These are phyloP conservation scores for Pristionchus arcanus DNA, from an alignment of 2,888 invertebrate species.

Conservation along the genomic window DNA sequence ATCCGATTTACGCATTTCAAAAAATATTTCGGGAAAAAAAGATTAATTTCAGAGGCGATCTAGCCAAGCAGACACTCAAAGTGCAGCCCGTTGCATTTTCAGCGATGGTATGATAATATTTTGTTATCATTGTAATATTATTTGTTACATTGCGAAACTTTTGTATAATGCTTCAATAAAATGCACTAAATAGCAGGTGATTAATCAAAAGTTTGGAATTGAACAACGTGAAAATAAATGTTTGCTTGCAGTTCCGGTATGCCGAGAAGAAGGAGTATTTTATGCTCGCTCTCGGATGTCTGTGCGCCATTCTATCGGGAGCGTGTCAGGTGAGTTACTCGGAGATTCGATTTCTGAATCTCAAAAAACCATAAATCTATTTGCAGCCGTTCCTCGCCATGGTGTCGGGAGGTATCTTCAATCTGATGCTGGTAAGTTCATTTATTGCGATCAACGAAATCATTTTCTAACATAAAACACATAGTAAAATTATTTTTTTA, in stretches of 20 bases:
- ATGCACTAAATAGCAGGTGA: too few relatives aligned
- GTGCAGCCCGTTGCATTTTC: constrained; percentile 5
- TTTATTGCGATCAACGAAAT: background rate
- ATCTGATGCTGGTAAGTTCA: constrained; percentile 26
- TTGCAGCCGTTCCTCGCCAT: constrained; percentile 42
- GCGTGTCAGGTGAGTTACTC: background rate
- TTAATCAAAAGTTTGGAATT: too few relatives aligned
- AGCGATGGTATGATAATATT: constrained; percentile 22
- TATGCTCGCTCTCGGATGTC: background rate
- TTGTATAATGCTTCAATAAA: too few relatives aligned
- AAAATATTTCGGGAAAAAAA: background rate
- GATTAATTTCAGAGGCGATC: constrained; percentile 44
- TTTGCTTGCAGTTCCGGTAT: constrained; percentile 26
- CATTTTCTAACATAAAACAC: background rate
- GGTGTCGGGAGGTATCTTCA: constrained; percentile 51
- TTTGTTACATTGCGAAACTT: too few relatives aligned
- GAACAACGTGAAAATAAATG: too few relatives aligned
- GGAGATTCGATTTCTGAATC: background rate
- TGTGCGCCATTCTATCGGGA: constrained; percentile 31
- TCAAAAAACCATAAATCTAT: background rate
- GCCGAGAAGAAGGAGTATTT: constrained; percentile 30
- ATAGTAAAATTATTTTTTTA: background rate
- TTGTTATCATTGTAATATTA: background rate
- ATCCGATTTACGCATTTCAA: background rate
- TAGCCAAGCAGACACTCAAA: constrained; percentile 50